phyloP scores from a whole-genome alignment of 2,797 vertebrate species.

The Furcifer pardalis region DNA sequence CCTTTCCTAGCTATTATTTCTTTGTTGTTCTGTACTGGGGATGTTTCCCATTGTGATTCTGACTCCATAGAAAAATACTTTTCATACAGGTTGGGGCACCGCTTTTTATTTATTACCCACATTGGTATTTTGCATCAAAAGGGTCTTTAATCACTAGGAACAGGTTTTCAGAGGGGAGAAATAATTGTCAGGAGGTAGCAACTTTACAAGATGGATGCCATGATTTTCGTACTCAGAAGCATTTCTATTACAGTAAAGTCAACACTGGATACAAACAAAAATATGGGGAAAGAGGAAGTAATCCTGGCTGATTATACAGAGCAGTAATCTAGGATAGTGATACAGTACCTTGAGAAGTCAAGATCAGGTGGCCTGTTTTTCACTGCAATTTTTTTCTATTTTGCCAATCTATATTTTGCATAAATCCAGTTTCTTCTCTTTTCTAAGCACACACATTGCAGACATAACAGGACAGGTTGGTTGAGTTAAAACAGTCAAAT shows the following conservation, averaged over 20 bases:
- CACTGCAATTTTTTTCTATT: no score
- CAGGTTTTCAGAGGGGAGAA: neutral
- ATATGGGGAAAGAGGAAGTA: neutral
- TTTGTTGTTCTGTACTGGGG: neutral
- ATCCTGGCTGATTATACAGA: no score
- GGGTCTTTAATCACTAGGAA: neutral
- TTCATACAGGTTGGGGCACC: neutral
- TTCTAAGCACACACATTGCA: no score
- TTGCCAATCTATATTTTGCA: no score
- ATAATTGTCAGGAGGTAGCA: neutral
- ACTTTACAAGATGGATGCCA: neutral
- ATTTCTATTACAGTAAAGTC: neutral
- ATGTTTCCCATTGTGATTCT: no score
- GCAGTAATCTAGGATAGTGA: no score
- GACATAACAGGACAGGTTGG: no score
- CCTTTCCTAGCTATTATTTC: neutral
- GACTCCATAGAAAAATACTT: neutral
- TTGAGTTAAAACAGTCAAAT: no score
- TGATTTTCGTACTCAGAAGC: neutral
- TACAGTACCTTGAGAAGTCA: no score
- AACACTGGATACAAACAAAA: neutral
- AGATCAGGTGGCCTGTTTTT: no score
- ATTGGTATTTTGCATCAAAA: neutral
- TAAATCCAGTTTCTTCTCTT: no score
- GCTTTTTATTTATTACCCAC: neutral